Evolutionary conservation across 37 sponge, comb jelly and placozoan genomes (phyloP).

Genomic region (Chondrilla cf. caribensis): DNA sequence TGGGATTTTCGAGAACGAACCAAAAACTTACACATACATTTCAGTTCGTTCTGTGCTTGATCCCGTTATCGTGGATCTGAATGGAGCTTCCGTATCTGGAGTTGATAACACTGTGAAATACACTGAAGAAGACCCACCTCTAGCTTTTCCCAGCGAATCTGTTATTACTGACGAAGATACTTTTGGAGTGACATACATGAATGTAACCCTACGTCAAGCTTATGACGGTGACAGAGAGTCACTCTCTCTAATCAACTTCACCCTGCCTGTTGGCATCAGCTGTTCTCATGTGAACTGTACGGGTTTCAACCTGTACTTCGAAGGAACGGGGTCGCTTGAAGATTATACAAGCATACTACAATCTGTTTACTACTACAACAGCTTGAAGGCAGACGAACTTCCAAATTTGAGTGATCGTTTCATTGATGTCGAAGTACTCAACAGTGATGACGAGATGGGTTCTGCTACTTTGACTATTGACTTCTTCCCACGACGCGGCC

Average conservation of each 20-base stretch:
- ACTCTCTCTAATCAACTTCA: slow-evolving; percentile 23
- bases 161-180: slow-evolving; percentile 55
- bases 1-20: slow-evolving; percentile 40
- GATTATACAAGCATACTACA: slow-evolving; percentile 46
- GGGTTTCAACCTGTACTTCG: slow-evolving; percentile 29
- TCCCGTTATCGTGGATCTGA: slow-evolving; percentile 41
- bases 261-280: slow-evolving; percentile 2
- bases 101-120: slow-evolving; percentile 17
- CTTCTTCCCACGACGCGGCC: slow-evolving; percentile 36
- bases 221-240: slow-evolving; percentile 62
- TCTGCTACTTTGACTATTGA: slow-evolving; percentile 39
- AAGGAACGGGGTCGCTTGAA: slow-evolving; percentile 21
- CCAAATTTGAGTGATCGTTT: slow-evolving; percentile 57
- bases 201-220: slow-evolving; percentile 21
- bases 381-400: slow-evolving; percentile 26
- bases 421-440: slow-evolving; percentile 41
- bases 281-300: slow-evolving; percentile 46
- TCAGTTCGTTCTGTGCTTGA: slow-evolving; percentile 36
- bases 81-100: slow-evolving; percentile 26
- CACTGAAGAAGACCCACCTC: slow-evolving; percentile 37
- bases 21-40: slow-evolving; percentile 33
- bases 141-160: slow-evolving; percentile 1
- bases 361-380: slow-evolving; percentile 51
- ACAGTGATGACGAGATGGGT: slow-evolving; percentile 25
- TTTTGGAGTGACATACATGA: background rate